A percentile compares a stretch with the other conserved stretches of the same genome.
Evolutionary conservation across 2,113 vertebrate genomes (phyloP).

Genomic region (Cinclus mexicanus): DNA sequence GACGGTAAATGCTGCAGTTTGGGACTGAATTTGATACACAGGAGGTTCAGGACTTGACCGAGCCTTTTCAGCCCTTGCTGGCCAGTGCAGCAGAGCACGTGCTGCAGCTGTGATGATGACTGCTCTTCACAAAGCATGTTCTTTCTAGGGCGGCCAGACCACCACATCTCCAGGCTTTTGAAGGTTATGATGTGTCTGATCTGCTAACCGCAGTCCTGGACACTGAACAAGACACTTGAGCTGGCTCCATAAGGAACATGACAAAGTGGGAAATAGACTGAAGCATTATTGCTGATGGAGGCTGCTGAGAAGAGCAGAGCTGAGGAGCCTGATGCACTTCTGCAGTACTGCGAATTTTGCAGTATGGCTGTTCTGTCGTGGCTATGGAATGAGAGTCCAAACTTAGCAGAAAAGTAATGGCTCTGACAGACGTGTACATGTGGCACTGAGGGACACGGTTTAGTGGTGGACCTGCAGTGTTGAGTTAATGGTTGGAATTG

Average conservation of each 20-base stretch:
- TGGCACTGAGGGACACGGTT: not conserved
- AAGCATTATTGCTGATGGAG: not conserved
- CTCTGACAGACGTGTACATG: not conserved
- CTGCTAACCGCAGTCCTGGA: not conserved
- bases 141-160: not conserved
- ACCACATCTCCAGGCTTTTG: not conserved
- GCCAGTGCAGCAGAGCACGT: not conserved
- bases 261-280: not conserved
- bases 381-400: not conserved
- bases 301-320: not conserved
- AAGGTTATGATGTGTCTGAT: not conserved
- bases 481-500: fast-evolving
- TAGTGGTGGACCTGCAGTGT: not conserved
- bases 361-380: not conserved
- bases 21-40: not conserved
- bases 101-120: not conserved
- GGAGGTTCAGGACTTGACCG: not conserved
- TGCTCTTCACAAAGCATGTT: not conserved
- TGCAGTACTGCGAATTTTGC: not conserved
- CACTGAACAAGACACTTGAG: not conserved
- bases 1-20: not conserved
- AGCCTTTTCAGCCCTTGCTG: not conserved
- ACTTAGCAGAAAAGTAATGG: not conserved
- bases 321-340: not conserved
- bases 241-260: not conserved